A percentile compares a stretch with the other conserved stretches of the same genome.
Evolutionary conservation across 2,888 invertebrate genomes (phyloP).

Genomic region (Platerodrilus igneus): DNA sequence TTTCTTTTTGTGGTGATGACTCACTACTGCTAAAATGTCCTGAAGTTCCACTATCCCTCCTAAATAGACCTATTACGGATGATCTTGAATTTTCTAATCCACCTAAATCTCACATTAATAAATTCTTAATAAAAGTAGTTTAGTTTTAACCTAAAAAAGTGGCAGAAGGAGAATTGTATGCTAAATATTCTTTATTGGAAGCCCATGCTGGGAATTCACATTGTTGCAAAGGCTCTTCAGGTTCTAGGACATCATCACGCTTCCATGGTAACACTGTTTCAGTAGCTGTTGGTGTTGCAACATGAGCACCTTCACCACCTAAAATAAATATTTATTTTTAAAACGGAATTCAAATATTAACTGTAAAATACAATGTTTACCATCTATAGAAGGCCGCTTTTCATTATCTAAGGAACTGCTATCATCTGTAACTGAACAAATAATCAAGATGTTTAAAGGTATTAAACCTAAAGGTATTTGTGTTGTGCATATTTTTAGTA

Average conservation of each 20-base stretch:
- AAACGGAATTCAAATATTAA: not conserved
- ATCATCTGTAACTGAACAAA: conserved; percentile 49
- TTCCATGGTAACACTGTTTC: conserved; percentile 93
- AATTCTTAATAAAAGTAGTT: not conserved
- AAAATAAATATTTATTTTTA: conserved; percentile 36
- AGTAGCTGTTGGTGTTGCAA: conserved; percentile 82
- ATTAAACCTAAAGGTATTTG: no score
- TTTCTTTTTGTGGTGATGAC: conserved; percentile 46
- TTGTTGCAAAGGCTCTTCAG: conserved; percentile 58
- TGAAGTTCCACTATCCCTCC: conserved; percentile 76
- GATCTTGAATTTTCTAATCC: conserved; percentile 85
- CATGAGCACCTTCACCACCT: conserved; percentile 65
- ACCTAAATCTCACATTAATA: conserved; percentile 51
- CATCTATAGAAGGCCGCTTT: conserved; percentile 49
- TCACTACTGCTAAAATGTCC: conserved; percentile 48
- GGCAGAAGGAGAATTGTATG: conserved; percentile 86
- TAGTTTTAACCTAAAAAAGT: conserved; percentile 76
- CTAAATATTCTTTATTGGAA: conserved; percentile 88
- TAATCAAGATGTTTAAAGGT: no score
- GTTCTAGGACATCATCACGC: conserved; percentile 70
- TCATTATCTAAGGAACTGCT: conserved; percentile 47
- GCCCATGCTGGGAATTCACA: conserved; percentile 95
- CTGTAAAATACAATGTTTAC: no score
- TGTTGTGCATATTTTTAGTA: no score
- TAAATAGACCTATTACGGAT: conserved; percentile 85